Conservation (phyloP, 2,888 invertebrate genomes). For the Dasysyrphus albostriatus region DNA sequence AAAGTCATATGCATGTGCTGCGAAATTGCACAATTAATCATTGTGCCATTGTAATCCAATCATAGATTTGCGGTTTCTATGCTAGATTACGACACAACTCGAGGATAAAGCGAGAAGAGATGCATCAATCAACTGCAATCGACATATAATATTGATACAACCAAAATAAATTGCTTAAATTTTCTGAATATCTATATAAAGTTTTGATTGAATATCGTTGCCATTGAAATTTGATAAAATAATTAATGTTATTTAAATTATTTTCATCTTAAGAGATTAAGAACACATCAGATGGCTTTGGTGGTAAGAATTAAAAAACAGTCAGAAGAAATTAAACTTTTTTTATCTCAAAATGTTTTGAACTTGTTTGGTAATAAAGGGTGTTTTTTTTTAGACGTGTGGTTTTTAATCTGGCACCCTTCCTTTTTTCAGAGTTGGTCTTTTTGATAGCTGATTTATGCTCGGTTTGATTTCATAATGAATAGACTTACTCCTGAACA, state of each 20-base stretch:
- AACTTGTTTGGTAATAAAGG: too few relatives aligned
- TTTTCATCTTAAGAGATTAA: too few relatives aligned
- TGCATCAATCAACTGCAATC: constrained; percentile 66
- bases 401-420: too few relatives aligned
- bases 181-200: neutral
- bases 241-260: neutral
- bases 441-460: too few relatives aligned
- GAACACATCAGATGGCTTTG: too few relatives aligned
- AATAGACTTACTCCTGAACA: too few relatives aligned
- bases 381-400: too few relatives aligned
- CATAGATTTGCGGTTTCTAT: constrained; percentile 70
- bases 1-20: constrained; percentile 59
- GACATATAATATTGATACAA: constrained; percentile 55
- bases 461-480: too few relatives aligned
- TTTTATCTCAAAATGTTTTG: too few relatives aligned
- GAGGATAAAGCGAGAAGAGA: constrained; percentile 23
- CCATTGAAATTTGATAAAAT: neutral
- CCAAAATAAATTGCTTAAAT: constrained; percentile 42
- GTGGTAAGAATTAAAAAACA: too few relatives aligned
- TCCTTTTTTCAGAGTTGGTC: too few relatives aligned
- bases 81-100: constrained; percentile 39
- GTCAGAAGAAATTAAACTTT: too few relatives aligned
- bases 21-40: constrained; percentile 69
- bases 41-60: constrained; percentile 70
- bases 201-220: neutral